Evolutionary conservation across 2,888 invertebrate species (phyloP).

Genomic region (Cerceris ruficornis): DNA sequence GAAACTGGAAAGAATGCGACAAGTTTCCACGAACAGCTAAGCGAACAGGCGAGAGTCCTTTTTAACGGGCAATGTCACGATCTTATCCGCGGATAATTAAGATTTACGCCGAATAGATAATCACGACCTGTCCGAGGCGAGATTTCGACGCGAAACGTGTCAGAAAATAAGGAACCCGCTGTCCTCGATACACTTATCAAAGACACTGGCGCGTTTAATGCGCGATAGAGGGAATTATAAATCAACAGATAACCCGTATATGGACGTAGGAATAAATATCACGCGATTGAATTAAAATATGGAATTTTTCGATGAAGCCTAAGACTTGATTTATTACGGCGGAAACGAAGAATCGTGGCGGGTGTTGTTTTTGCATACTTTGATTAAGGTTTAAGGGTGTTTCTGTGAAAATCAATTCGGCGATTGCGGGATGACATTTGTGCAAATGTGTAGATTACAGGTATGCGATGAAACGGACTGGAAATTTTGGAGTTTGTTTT

Average conservation of each 20-base stretch:
- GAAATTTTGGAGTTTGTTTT: too few relatives aligned
- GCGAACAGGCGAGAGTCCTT: not conserved
- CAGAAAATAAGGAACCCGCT: not conserved
- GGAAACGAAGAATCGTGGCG: slow-evolving; percentile 56
- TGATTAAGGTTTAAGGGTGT: slow-evolving; percentile 38
- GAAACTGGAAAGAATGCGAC: too few relatives aligned
- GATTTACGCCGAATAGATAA: not conserved
- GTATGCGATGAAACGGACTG: too few relatives aligned
- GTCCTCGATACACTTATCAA: slow-evolving; percentile 36
- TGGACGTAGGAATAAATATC: slow-evolving; percentile 46
- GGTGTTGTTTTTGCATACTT: slow-evolving; percentile 3
- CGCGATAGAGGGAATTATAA: slow-evolving; percentile 47
- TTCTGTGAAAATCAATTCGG: too few relatives aligned
- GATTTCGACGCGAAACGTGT: not conserved
- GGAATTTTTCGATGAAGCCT: slow-evolving; percentile 51
- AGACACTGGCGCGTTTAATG: slow-evolving; percentile 44
- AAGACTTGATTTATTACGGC: slow-evolving; percentile 57
- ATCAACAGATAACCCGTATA: slow-evolving; percentile 39
- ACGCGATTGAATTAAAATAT: slow-evolving; percentile 58
- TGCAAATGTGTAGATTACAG: too few relatives aligned
- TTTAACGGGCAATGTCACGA: not conserved
- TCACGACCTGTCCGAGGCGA: not conserved
- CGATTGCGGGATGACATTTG: too few relatives aligned
- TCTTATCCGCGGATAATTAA: not conserved
- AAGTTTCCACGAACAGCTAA: too few relatives aligned